Conservation (phyloP, 2,113 vertebrate species). For the Gopherus flavomarginatus region DNA sequence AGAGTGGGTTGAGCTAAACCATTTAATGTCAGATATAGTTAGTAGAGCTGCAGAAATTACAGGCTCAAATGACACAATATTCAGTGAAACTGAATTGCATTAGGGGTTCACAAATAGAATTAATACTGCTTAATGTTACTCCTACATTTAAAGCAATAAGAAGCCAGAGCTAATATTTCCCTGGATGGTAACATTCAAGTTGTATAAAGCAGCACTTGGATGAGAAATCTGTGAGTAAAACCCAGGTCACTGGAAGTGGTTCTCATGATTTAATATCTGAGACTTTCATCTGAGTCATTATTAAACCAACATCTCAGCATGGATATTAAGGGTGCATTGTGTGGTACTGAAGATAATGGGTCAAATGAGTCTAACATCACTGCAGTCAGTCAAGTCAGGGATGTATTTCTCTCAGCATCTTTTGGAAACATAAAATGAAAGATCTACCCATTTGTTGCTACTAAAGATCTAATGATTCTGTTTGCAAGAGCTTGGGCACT, state of each 20-base stretch:
- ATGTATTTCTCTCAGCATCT: neutral
- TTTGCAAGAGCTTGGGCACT: rapidly evolving
- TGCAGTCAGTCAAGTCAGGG: neutral
- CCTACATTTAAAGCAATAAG: neutral
- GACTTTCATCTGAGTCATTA: neutral
- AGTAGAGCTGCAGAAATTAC: slow-evolving; percentile 41
- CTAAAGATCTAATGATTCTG: neutral
- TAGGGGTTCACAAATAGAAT: slow-evolving; percentile 19
- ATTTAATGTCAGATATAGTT: slow-evolving; percentile 43
- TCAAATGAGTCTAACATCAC: neutral
- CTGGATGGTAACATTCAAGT: neutral
- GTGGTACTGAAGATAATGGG: neutral
- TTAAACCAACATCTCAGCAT: neutral
- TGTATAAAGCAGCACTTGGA: neutral
- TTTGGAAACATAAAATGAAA: neutral
- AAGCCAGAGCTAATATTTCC: neutral
- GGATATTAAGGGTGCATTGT: rapidly evolving
- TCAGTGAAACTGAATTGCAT: neutral
- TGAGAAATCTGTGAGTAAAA: neutral
- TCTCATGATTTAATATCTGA: rapidly evolving
- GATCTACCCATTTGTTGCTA: neutral
- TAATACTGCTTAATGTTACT: slow-evolving; percentile 3
- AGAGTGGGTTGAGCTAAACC: slow-evolving; percentile 29
- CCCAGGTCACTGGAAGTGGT: neutral
- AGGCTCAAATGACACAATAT: slow-evolving; percentile 23